A percentile compares a stretch with the other conserved stretches of the same genome.
Conservation (phyloP, 1,140 invertebrate species). For the Oppia nitens region DNA sequence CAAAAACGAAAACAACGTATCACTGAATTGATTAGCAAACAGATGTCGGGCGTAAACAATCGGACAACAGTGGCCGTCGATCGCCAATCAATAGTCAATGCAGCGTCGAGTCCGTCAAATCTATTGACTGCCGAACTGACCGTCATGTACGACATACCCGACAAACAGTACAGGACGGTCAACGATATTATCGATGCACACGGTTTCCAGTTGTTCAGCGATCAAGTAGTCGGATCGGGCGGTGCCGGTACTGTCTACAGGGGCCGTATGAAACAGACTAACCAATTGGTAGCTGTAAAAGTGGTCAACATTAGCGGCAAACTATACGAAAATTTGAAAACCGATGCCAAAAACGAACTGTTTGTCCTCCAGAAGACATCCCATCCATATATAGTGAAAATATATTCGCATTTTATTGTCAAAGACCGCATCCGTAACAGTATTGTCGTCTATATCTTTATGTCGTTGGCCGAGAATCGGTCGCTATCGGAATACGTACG, state of each 20-base stretch:
- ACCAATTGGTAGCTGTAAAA: conserved; percentile 6
- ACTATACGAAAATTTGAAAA: not conserved
- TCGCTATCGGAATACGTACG: conserved; percentile 14
- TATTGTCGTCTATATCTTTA: conserved; percentile 15
- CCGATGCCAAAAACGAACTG: conserved; percentile 9
- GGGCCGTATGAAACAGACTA: not conserved
- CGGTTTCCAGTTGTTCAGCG: conserved; percentile 3
- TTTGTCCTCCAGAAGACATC: conserved; percentile 13
- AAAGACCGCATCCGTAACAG: not conserved
- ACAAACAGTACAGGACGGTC: not conserved
- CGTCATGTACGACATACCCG: not conserved
- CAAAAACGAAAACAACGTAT: no score
- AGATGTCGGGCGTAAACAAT: no score
- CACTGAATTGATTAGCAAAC: no score
- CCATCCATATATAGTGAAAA: conserved; percentile 17
- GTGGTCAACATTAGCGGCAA: conserved; percentile 13
- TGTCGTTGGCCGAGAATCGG: conserved; percentile 12
- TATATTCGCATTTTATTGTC: conserved; percentile 18
- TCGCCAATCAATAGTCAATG: no score
- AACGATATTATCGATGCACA: conserved; percentile 2
- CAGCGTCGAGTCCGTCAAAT: conserved; percentile 4
- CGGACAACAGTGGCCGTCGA: no score
- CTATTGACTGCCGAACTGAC: not conserved
- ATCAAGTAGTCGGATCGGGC: conserved; percentile 14
- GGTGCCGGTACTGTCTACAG: conserved; percentile 12